Evolutionary conservation across 2,113 vertebrate species (phyloP).

Genomic region (Dicrurus megarhynchus): DNA sequence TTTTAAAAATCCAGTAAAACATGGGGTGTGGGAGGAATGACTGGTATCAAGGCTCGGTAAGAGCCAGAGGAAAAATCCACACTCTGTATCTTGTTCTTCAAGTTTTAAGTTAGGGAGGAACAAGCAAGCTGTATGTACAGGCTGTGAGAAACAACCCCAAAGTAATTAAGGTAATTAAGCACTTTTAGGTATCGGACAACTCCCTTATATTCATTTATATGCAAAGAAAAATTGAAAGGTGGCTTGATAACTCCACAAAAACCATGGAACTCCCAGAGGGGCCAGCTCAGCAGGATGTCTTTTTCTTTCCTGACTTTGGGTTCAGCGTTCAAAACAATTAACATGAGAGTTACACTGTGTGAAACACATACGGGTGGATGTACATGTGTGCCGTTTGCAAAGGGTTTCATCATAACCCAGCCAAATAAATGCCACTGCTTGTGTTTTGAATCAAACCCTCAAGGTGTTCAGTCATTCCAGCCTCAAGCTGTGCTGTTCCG

Average conservation of each 20-base stretch:
- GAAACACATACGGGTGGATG: background rate
- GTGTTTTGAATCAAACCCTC: background rate
- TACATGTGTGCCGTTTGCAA: fast-evolving
- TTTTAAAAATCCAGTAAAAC: no score
- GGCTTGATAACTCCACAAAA: background rate
- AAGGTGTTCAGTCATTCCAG: background rate
- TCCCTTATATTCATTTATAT: background rate
- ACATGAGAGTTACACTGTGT: fast-evolving
- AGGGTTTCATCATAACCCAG: background rate
- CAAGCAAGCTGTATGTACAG: background rate
- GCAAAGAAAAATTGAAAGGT: background rate
- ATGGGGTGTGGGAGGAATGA: background rate
- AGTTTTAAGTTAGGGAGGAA: background rate
- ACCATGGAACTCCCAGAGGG: background rate
- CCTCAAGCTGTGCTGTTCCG: background rate
- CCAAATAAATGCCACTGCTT: background rate
- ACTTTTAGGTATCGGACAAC: background rate
- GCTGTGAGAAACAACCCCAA: background rate
- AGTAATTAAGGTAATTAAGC: background rate
- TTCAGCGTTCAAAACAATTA: background rate
- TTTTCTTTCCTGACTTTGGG: background rate
- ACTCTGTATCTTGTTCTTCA: background rate
- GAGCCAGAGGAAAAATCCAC: background rate
- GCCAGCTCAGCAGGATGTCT: background rate
- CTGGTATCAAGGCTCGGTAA: background rate